Percentiles rank a stretch among this genome's conserved stretches.
Conservation (phyloP, 2,888 invertebrate species). For the Philereme transversata region DNA sequence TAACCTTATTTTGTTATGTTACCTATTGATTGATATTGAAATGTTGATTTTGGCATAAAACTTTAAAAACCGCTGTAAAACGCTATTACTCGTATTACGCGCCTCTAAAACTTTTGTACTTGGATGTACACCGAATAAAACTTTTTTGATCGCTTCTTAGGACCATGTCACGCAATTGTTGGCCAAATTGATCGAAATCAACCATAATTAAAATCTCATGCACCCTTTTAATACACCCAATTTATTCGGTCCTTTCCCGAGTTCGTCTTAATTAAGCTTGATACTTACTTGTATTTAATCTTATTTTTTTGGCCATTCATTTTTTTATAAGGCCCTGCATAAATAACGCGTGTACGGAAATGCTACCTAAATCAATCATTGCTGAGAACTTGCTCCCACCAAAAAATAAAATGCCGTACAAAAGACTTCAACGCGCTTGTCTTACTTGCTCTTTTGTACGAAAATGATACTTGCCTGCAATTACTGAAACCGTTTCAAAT, state of each 20-base stretch:
- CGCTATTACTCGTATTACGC: too few species aligned
- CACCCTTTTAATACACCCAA: constrained; percentile 73
- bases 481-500: neutral
- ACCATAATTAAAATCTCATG: constrained; percentile 79
- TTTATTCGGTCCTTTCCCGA: constrained; percentile 70
- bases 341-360: constrained; percentile 50
- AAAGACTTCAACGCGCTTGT: constrained; percentile 73
- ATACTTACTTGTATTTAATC: constrained; percentile 56
- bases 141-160: constrained; percentile 61
- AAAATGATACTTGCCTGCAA: constrained; percentile 11
- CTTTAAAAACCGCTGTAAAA: too few species aligned
- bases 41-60: too few species aligned
- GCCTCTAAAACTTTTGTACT: constrained; percentile 35
- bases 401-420: constrained; percentile 55
- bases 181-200: constrained; percentile 70
- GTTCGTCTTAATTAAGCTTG: constrained; percentile 78
- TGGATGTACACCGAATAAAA: constrained; percentile 46
- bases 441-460: constrained; percentile 22
- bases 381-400: constrained; percentile 43
- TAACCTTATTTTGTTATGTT: too few species aligned
- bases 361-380: constrained; percentile 40
- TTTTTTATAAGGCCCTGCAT: constrained; percentile 13
- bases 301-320: constrained; percentile 45
- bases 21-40: too few species aligned
- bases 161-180: constrained; percentile 73